Conservation (phyloP, 2,888 invertebrate genomes). For the Perizoma affinitatum region DNA sequence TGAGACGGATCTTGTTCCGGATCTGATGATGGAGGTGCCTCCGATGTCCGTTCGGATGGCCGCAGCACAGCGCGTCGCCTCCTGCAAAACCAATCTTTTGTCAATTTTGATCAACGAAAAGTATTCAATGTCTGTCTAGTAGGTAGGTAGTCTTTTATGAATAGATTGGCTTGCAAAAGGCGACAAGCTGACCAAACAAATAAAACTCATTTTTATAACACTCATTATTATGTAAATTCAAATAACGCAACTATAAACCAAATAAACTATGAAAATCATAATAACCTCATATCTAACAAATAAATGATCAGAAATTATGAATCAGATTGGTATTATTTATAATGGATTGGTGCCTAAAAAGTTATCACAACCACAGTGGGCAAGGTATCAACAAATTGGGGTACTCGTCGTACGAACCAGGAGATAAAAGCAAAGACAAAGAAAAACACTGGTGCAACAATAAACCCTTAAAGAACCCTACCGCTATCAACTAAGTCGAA, state of each 20-base stretch:
- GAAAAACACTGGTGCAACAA: constrained; percentile 36
- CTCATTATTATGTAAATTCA: no score
- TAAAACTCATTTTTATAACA: constrained; percentile 10
- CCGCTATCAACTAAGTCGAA: constrained; percentile 55
- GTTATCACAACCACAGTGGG: neutral
- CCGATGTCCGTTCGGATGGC: constrained; percentile 66
- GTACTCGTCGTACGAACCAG: no score
- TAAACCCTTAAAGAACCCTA: constrained; percentile 26
- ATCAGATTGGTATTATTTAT: no score
- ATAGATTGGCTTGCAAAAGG: constrained; percentile 63
- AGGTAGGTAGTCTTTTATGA: constrained; percentile 6
- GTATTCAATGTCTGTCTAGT: constrained; percentile 2
- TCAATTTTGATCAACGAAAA: constrained; percentile 33
- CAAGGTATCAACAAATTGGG: no score
- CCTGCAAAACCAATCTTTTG: constrained; percentile 74
- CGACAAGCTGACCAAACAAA: constrained; percentile 45
- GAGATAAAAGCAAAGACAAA: constrained; percentile 27
- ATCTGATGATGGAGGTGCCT: constrained; percentile 63
- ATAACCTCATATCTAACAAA: no score
- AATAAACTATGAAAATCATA: neutral
- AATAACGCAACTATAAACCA: neutral
- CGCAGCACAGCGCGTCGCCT: constrained; percentile 67
- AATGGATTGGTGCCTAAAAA: neutral
- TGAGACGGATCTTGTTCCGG: constrained; percentile 56
- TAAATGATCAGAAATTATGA: no score